Conservation (phyloP, 2,113 vertebrate species). For the Danionella cerebrum region DNA sequence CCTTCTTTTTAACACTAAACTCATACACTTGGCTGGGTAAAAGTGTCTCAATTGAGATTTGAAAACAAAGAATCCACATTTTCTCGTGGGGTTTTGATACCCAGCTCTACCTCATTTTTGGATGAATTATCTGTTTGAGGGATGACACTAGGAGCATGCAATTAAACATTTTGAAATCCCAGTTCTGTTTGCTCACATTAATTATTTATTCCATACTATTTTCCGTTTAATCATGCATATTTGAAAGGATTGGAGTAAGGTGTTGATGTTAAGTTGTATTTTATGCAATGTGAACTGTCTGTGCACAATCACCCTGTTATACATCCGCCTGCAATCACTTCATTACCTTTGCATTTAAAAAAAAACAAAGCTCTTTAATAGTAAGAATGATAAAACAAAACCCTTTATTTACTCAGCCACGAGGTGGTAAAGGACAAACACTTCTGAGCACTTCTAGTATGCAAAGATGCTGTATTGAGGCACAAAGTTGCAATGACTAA, state of each 20-base stretch:
- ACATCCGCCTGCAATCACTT: conserved; percentile 10
- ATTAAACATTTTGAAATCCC: no score
- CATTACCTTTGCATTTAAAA: conserved; percentile 3
- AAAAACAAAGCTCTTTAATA: conserved; percentile 1
- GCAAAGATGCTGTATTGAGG: conserved; percentile 65
- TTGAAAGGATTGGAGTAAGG: conserved; percentile 19
- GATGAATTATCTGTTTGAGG: no score
- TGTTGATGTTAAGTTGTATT: neutral
- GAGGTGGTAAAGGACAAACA: conserved; percentile 57
- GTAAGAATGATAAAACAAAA: conserved; percentile 4
- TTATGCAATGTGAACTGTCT: neutral
- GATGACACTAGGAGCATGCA: no score
- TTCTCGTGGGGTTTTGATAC: no score
- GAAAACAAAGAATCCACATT: no score
- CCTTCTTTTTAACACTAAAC: no score
- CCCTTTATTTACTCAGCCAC: conserved; percentile 60
- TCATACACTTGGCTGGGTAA: no score
- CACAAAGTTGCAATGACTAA: conserved; percentile 70
- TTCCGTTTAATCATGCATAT: conserved; percentile 1
- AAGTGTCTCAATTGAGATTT: no score
- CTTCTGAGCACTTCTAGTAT: conserved; percentile 57
- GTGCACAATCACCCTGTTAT: conserved; percentile 34
- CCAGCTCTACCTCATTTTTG: no score
- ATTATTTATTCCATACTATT: neutral
- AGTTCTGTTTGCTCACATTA: no score